Evolutionary conservation across 30 jellyfish, hydroid and myxozoan species (phyloP), one percentile per base, ranked within the genome.

Genomic region (Catostylus mosaicus): DNA sequence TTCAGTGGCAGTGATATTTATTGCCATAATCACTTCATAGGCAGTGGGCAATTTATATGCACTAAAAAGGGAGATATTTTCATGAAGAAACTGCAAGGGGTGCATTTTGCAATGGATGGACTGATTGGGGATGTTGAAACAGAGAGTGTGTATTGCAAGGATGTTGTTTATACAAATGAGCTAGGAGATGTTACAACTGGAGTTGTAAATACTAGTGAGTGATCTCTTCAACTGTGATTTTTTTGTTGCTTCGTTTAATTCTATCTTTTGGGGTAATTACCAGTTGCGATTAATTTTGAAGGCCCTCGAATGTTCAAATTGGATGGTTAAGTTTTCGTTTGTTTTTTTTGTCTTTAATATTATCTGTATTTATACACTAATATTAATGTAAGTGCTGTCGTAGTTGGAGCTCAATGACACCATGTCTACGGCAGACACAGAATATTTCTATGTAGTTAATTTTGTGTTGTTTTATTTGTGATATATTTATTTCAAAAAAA

Each of bases 161-260:
- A 82, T 56, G 62, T 82, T 30, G 86, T 82, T 3, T 82, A 82
- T 30, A 46, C 85, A 30, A 74, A 56, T 36, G 86, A 68, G 75
- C 79, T 38, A 68, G 92, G 92, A 36, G 75, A 82, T 68, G 86
- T 82, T 24, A 68, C 47, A 47, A 63, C 92, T 52, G 92, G 92
- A 11, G 48, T 56, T 67, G 79, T 82, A 14, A 79, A 82, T 16
- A 51, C 92, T 50, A 57, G 92, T 82, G 22, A 30, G 92, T 69
- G 12, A 19, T 7, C 20, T 45, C 30, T 30, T 27, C 54, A n/a
- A n/a, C n/a, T 40, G 14, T 5, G 54, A 40, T 7, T 40, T 40
- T 40, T 40, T 40, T 40, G 14, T 14, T 40, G 54, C 7, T 5
- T 40, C n/a, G n/a, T n/a, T n/a, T n/a, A n/a, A n/a, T n/a, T n/a